These are phyloP conservation scores for Pachyramphus minor DNA, from an alignment of 2,113 vertebrate genomes.

Conservation along the genomic window DNA sequence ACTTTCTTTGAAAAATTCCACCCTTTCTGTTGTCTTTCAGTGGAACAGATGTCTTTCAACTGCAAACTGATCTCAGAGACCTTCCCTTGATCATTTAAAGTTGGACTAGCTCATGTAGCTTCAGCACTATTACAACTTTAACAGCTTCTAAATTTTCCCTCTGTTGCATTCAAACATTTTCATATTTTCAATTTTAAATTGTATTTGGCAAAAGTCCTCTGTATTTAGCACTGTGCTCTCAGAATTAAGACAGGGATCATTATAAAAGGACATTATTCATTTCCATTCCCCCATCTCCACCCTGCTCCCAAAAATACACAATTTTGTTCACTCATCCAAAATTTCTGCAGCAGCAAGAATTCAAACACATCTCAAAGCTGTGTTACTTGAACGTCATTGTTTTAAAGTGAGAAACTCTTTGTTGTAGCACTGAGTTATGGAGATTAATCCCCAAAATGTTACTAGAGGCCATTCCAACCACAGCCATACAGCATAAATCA, in stretches of 20 bases:
- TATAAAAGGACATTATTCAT: not conserved
- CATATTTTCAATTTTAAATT: not conserved
- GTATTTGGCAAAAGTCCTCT: not conserved
- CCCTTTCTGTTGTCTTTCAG: not conserved
- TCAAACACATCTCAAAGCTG: not conserved
- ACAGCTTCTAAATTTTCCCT: not conserved
- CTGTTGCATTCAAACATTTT: not conserved
- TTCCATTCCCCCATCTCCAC: not conserved
- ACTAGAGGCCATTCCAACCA: not conserved
- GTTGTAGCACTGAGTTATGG: not conserved
- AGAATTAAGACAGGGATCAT: not conserved
- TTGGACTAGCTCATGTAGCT: not conserved
- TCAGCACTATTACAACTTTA: not conserved
- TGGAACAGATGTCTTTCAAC: not conserved
- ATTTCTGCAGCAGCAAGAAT: not conserved
- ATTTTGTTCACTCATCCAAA: not conserved
- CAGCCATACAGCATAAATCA: rapidly evolving
- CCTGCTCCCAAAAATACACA: not conserved
- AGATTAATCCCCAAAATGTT: not conserved
- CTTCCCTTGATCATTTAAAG: not conserved
- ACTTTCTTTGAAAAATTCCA: not conserved
- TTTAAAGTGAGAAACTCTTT: not conserved
- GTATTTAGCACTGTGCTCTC: not conserved
- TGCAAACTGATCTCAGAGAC: not conserved
- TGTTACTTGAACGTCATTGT: not conserved